A percentile compares a stretch with the other conserved stretches of the same genome.
Conservation (phyloP, 2,888 invertebrate species). For the Tinea semifulvella region DNA sequence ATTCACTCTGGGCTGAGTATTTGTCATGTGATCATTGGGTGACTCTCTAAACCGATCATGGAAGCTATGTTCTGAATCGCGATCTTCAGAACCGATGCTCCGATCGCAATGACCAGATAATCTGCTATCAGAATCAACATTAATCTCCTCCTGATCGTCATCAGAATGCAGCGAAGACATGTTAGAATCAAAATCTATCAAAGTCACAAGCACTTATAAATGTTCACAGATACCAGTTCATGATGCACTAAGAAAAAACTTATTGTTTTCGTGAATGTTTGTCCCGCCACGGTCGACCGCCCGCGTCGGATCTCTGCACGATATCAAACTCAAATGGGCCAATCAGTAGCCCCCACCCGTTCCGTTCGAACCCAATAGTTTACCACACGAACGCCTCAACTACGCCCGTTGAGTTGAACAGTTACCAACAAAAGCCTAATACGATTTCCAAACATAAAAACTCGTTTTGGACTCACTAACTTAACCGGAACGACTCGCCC, state of each 20-base stretch:
- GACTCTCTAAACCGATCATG: conserved; percentile 57
- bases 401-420: conserved; percentile 64
- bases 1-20: conserved; percentile 61
- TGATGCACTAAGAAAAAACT: not conserved
- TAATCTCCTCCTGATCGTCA: conserved; percentile 74
- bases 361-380: conserved; percentile 54
- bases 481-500: conserved; percentile 55
- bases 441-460: conserved; percentile 67
- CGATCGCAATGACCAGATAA: conserved; percentile 62
- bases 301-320: conserved; percentile 49
- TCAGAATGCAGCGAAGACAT: conserved; percentile 67
- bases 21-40: conserved; percentile 59
- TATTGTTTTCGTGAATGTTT: not conserved
- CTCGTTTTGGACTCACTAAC: conserved; percentile 63
- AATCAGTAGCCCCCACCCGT: conserved; percentile 57
- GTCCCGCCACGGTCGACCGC: conserved; percentile 49
- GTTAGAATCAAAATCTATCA: conserved; percentile 22
- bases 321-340: conserved; percentile 47
- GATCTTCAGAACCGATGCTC: conserved; percentile 64
- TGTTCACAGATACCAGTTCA: not conserved
- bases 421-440: conserved; percentile 67
- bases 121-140: conserved; percentile 72
- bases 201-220: conserved; percentile 28
- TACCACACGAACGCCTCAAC: conserved; percentile 62
- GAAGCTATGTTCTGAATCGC: conserved; percentile 65